These are phyloP conservation scores for Enhydra lutris DNA, from an alignment of 2,113 vertebrate genomes.

Conservation along the genomic window DNA sequence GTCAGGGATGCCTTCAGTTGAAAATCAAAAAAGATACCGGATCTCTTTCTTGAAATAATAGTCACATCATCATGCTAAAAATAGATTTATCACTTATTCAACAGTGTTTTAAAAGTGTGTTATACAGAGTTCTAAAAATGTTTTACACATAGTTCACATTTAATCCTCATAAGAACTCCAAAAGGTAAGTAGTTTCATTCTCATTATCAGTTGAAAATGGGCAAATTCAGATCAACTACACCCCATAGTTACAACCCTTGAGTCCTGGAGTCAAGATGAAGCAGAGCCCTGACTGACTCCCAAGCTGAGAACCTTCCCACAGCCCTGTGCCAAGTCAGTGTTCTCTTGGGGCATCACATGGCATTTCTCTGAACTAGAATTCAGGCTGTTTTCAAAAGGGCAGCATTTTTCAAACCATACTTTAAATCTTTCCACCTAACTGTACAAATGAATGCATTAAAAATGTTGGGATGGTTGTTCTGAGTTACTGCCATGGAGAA, in stretches of 20 bases:
- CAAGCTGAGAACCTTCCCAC: not conserved
- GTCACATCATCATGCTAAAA: slow-evolving; percentile 52
- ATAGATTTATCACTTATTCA: slow-evolving; percentile 47
- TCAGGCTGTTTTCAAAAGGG: not conserved
- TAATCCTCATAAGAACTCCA: not conserved
- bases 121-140: slow-evolving; percentile 38
- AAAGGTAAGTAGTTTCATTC: not conserved
- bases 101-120: not conserved
- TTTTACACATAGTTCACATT: not conserved
- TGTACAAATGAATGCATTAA: not conserved
- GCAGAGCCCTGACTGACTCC: not conserved
- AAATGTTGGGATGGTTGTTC: not conserved
- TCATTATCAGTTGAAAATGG: not conserved
- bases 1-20: slow-evolving; percentile 28
- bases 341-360: not conserved
- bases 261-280: not conserved
- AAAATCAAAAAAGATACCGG: slow-evolving; percentile 47
- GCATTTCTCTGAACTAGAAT: not conserved
- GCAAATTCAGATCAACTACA: not conserved
- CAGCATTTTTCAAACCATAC: not conserved
- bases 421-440: not conserved
- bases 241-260: not conserved
- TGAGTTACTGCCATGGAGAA: not conserved
- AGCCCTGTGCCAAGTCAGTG: not conserved
- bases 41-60: slow-evolving; percentile 41